phyloP scores from a whole-genome alignment of 2,797 vertebrate genomes.

The Amblyraja radiata region DNA sequence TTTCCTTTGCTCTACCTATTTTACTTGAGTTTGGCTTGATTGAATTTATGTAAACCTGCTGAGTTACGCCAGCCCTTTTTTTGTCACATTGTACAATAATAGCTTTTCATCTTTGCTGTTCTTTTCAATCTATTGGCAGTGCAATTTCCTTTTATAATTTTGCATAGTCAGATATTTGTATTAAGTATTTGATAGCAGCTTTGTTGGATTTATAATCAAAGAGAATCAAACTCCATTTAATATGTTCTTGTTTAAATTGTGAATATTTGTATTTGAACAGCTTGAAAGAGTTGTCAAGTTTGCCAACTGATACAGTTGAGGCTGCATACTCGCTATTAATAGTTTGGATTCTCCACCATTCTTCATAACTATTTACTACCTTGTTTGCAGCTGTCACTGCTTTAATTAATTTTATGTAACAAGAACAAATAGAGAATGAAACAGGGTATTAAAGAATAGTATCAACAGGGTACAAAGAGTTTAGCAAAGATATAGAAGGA shows the following conservation, averaged over 20 bases:
- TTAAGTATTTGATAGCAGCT: neutral
- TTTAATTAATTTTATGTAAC: neutral
- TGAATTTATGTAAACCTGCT: too few relatives aligned
- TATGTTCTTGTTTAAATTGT: neutral
- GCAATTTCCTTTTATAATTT: neutral
- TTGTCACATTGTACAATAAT: neutral
- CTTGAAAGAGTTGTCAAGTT: neutral
- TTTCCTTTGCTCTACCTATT: too few relatives aligned
- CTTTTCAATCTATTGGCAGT: neutral
- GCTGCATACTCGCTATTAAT: neutral
- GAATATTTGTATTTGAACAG: neutral
- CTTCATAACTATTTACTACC: neutral
- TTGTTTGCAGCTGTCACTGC: neutral
- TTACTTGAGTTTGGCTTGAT: too few relatives aligned
- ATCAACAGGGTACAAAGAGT: too few relatives aligned
- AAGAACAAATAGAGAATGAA: neutral
- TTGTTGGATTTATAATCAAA: neutral
- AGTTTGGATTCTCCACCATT: neutral
- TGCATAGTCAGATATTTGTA: neutral
- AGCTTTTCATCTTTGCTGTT: neutral
- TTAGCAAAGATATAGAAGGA: too few relatives aligned
- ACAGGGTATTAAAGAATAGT: neutral
- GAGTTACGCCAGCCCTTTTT: neutral
- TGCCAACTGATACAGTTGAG: neutral
- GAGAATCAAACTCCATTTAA: neutral